Base-by-base conservation (phyloP, 2,113 vertebrate genomes). In the Nettapus auritus region DNA sequence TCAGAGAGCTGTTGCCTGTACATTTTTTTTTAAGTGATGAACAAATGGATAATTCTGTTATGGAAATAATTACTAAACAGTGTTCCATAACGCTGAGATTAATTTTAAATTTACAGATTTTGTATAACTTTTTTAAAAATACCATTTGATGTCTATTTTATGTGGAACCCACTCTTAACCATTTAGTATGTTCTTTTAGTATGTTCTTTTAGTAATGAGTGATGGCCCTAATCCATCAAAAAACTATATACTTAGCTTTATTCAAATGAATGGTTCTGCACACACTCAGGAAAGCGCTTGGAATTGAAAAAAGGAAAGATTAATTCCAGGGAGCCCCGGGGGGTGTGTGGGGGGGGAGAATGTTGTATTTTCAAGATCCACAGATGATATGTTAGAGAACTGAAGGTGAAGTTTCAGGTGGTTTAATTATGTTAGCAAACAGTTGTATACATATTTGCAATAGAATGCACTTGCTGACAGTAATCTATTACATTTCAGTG, bases 401-500 rank as follows among this genome's bases (percentile, higher is more conserved):
- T 70, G 21, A 57, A 86, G 55, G 53, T 38, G 42, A 57, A 34
- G n/a, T 89, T 87, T 60, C 22, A 85, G 42, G 21, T 26, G 9
- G 6, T 56, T 86, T 74, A 68, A 42, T 60, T 86, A 52, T 42
- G 28, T 10, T 62, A 33, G 4, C 36, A 28, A 82, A 21, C 20
- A 42, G 9, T 76, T 79, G 28, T 63, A 23, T 90, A 31, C 17
- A 14, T 66, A 10, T 44, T 56, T 77, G 10, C 25, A 64, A 71
- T 59, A 75, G 19, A 19, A 59, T 50, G 8, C 64, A n/a, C 7
- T 64, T 95, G 67, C 70, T 97, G 66, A 97, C 15, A 22, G 12
- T 46, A 56, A 71, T 82, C 13, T 11, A 1, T 95, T 98, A 11
- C 38, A n/a, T 97, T 97, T 62, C 93, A 98, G 97, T 92, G 93